Percentiles rank a stretch among this genome's conserved stretches.
phyloP scores from a whole-genome alignment of 1,140 invertebrate species.

The Panonychus citri region DNA sequence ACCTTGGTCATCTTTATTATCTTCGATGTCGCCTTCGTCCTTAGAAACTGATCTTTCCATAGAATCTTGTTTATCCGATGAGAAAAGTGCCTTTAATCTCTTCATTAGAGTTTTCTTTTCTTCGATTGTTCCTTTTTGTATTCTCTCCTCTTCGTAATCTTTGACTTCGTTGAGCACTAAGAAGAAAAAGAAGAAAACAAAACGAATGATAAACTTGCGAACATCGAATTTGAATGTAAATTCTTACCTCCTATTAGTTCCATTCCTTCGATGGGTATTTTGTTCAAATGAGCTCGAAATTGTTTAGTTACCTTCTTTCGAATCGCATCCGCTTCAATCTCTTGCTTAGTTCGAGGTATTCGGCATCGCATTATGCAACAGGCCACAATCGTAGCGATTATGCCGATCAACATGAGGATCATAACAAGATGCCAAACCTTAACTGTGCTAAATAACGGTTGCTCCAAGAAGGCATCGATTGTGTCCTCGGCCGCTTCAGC shows the following conservation, averaged over 20 bases:
- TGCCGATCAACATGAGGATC: background rate
- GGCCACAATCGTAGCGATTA: background rate
- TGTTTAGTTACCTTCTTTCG: slow-evolving; percentile 52
- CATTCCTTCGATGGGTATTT: slow-evolving; percentile 41
- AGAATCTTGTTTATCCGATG: background rate
- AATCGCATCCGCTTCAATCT: slow-evolving; percentile 71
- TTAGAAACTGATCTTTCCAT: background rate
- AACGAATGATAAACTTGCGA: background rate
- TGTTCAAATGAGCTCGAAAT: slow-evolving; percentile 49
- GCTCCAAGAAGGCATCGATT: background rate
- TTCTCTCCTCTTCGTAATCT: background rate
- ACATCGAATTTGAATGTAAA: background rate
- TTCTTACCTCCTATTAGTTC: background rate
- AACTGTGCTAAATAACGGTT: background rate
- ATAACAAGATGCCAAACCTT: slow-evolving; percentile 1
- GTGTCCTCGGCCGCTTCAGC: background rate
- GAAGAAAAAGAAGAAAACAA: background rate
- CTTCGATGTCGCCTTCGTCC: too few species aligned
- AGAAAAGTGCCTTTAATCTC: background rate
- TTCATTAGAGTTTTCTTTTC: background rate
- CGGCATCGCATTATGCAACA: slow-evolving; percentile 45
- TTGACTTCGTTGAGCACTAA: background rate
- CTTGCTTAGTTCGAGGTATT: slow-evolving; percentile 69
- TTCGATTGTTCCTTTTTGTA: background rate
- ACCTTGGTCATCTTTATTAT: background rate